Evolutionary conservation across 1,140 invertebrate genomes (phyloP).

Genomic region (Babylonia areolata): DNA sequence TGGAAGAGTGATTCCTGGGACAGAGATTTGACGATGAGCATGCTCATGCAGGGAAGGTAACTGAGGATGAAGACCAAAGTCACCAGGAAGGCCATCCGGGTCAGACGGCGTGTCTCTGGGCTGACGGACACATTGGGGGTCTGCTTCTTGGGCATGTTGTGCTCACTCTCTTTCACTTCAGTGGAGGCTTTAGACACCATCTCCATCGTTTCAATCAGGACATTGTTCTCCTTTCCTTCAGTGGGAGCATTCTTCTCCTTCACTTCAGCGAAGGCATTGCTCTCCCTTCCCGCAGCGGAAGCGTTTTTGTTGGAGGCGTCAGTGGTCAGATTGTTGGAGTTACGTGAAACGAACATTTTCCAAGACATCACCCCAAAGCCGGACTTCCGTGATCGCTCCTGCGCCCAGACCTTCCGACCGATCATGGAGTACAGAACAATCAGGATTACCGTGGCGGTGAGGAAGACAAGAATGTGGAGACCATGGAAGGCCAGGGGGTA

Average conservation of each 20-base stretch:
- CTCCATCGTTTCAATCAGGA: no score
- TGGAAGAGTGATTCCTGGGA: no score
- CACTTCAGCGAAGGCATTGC: not conserved
- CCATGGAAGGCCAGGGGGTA: conserved; percentile 38
- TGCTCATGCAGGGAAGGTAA: conserved; percentile 53
- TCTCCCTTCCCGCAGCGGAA: not conserved
- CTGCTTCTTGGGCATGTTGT: not conserved
- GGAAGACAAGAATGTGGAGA: conserved; percentile 39
- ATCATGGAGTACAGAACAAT: conserved; percentile 43
- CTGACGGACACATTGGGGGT: not conserved
- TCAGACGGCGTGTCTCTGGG: conserved; percentile 34
- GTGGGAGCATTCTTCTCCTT: not conserved
- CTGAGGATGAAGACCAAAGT: conserved; percentile 56
- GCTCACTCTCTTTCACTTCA: not conserved
- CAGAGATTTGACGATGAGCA: conserved; percentile 54
- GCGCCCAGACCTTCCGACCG: conserved; percentile 32
- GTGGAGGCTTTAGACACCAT: conserved; percentile 4
- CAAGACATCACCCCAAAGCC: not conserved
- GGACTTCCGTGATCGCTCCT: not conserved
- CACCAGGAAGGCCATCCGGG: conserved; percentile 54
- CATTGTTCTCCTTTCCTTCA: not conserved
- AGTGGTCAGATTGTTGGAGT: not conserved
- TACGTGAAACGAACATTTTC: conserved; percentile 13
- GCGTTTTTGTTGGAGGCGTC: not conserved
- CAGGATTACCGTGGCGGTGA: conserved; percentile 18